A percentile compares a stretch with the other conserved stretches of the same genome.
These are phyloP conservation scores for Nyctereutes procyonoides DNA, from an alignment of 2,113 vertebrate genomes.

Conservation along the genomic window DNA sequence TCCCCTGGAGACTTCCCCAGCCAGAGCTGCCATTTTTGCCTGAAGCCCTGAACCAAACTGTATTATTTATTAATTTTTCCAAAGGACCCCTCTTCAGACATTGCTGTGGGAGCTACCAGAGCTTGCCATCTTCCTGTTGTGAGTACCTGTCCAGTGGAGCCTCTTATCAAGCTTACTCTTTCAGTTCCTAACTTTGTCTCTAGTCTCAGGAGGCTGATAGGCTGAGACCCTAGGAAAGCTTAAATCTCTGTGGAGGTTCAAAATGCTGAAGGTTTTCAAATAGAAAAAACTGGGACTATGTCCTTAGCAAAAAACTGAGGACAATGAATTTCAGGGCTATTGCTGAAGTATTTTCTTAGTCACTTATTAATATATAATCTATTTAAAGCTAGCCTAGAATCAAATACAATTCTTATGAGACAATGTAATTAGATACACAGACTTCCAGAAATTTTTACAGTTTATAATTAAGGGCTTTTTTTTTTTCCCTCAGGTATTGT, in stretches of 20 bases:
- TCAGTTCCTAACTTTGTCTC: neutral
- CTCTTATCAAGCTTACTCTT: neutral
- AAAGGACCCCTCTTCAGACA: neutral
- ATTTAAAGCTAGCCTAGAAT: conserved; percentile 12
- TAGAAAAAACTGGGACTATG: neutral
- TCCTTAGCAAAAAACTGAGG: neutral
- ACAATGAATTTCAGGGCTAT: neutral
- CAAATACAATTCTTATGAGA: neutral
- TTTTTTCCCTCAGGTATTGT: neutral
- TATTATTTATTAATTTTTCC: neutral
- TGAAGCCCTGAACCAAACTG: neutral
- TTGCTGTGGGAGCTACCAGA: neutral
- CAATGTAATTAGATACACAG: neutral
- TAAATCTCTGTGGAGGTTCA: neutral
- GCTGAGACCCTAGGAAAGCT: neutral
- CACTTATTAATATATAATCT: neutral
- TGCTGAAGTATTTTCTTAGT: neutral
- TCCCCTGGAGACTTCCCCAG: neutral
- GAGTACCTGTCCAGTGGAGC: neutral
- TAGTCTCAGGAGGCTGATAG: neutral
- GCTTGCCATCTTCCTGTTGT: neutral
- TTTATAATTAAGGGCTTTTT: neutral
- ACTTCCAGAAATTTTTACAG: neutral
- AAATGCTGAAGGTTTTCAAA: neutral
- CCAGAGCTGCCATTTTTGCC: neutral